Evolutionary conservation across 1,140 invertebrate genomes (phyloP).

Genomic region (Drosophila sp.): DNA sequence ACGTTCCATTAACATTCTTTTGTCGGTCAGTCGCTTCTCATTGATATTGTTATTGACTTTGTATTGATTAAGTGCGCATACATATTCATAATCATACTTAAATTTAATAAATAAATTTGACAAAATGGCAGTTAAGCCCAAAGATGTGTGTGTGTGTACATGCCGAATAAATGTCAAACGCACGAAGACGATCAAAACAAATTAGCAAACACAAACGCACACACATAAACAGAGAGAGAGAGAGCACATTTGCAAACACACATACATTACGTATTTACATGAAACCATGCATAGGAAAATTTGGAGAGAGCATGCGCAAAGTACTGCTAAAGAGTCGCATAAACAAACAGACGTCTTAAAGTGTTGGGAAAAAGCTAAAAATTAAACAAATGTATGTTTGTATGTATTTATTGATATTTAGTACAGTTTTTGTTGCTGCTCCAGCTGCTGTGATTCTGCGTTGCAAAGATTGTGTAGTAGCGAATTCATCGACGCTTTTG

Average conservation of each 20-base stretch:
- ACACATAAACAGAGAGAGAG: constrained; percentile 16
- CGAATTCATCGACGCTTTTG: not conserved
- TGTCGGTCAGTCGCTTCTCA: constrained; percentile 19
- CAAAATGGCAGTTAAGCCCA: not conserved
- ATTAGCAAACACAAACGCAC: constrained; percentile 48
- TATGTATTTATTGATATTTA: constrained; percentile 24
- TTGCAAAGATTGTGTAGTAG: not conserved
- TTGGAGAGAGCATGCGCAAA: constrained; percentile 24
- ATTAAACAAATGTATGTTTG: not conserved
- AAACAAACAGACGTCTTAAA: constrained; percentile 4
- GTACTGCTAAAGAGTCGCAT: constrained; percentile 15
- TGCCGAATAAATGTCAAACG: constrained; percentile 49
- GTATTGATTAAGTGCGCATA: not conserved
- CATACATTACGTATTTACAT: no score
- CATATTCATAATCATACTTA: constrained; percentile 10
- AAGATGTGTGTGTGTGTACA: not conserved
- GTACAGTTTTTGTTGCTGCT: constrained; percentile 36
- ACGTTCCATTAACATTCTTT: constrained; percentile 5
- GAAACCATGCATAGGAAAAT: not conserved
- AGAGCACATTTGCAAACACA: not conserved
- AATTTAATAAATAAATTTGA: constrained; percentile 10
- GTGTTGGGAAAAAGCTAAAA: constrained; percentile 25
- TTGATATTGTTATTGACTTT: constrained; percentile 13
- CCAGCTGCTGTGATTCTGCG: constrained; percentile 19
- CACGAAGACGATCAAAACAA: constrained; percentile 62